phyloP scores from a whole-genome alignment of 2,797 vertebrate species.

The Artibeus lituratus region DNA sequence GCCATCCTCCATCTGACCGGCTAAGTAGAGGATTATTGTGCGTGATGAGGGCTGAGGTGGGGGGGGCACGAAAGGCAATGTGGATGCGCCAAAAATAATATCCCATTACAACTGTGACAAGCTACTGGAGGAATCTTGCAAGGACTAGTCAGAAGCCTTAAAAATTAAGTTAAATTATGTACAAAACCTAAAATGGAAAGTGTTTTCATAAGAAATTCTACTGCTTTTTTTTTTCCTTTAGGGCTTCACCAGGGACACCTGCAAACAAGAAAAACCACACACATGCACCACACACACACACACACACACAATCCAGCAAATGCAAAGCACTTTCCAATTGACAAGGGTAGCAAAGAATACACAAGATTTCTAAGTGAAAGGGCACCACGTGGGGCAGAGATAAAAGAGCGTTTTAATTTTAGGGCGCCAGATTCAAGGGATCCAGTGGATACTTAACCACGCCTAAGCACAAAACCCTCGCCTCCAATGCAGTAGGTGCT shows the following conservation, averaged over 20 bases:
- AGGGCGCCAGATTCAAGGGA: slow-evolving; percentile 80
- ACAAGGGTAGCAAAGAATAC: slow-evolving; percentile 73
- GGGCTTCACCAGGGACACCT: slow-evolving; percentile 50
- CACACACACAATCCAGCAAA: background rate
- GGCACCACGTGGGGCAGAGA: slow-evolving; percentile 72
- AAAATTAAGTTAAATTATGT: slow-evolving; percentile 65
- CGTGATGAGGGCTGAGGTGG: background rate
- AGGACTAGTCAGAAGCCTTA: slow-evolving; percentile 67
- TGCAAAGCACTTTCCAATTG: slow-evolving; percentile 71
- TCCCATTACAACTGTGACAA: slow-evolving; percentile 56
- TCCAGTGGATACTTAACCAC: slow-evolving; percentile 76
- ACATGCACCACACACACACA: slow-evolving; percentile 34
- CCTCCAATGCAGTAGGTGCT: slow-evolving; percentile 78
- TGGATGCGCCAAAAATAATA: slow-evolving; percentile 65
- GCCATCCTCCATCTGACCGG: slow-evolving; percentile 38
- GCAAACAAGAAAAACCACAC: slow-evolving; percentile 57
- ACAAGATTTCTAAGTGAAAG: slow-evolving; percentile 79
- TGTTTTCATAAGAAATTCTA: slow-evolving; percentile 73
- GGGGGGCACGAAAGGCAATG: slow-evolving; percentile 36
- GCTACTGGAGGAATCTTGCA: slow-evolving; percentile 60
- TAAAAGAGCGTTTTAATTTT: slow-evolving; percentile 75
- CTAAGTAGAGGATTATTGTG: slow-evolving; percentile 14
- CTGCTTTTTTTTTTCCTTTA: slow-evolving; percentile 39
- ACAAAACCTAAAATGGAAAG: slow-evolving; percentile 55
- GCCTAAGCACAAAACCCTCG: slow-evolving; percentile 80